Evolutionary conservation across 2,888 invertebrate genomes (phyloP).

Genomic region (Oscheius myriophilus): DNA sequence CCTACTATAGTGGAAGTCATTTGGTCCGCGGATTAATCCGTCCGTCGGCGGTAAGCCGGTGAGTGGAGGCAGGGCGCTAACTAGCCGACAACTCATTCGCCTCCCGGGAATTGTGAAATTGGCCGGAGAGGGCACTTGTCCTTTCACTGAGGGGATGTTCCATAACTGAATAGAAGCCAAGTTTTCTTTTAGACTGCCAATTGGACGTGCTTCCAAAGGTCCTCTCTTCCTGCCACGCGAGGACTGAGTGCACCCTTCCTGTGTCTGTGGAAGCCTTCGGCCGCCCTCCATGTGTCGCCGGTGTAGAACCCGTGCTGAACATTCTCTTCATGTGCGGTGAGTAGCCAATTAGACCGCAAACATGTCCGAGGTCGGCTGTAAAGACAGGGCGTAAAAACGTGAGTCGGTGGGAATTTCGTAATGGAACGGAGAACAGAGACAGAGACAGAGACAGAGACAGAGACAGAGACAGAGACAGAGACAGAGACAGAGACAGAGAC

Average conservation of each 20-base stretch:
- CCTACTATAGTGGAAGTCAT: no score
- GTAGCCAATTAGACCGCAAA: conserved; percentile 35
- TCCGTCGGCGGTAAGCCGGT: background rate
- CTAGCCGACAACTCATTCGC: background rate
- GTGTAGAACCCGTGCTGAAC: conserved; percentile 71
- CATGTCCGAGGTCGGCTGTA: conserved; percentile 13
- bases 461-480: no score
- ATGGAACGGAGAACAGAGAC: no score
- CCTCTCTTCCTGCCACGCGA: conserved; percentile 71
- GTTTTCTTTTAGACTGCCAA: conserved; percentile 54
- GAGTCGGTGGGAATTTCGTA: no score
- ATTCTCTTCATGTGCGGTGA: conserved; percentile 73
- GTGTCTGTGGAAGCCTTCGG: conserved; percentile 71
- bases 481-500: no score
- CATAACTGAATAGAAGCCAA: background rate
- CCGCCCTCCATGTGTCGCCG: conserved; percentile 69
- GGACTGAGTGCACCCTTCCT: conserved; percentile 70
- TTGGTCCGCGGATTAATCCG: no score
- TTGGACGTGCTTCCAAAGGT: conserved; percentile 65
- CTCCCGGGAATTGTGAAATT: background rate
- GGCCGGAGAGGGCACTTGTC: background rate
- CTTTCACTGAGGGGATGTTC: background rate
- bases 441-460: no score
- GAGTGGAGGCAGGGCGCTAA: conserved; percentile 7
- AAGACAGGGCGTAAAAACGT: no score